Base-by-base conservation (phyloP, 2,113 vertebrate species). In the Mesembrinibis cayennensis region DNA sequence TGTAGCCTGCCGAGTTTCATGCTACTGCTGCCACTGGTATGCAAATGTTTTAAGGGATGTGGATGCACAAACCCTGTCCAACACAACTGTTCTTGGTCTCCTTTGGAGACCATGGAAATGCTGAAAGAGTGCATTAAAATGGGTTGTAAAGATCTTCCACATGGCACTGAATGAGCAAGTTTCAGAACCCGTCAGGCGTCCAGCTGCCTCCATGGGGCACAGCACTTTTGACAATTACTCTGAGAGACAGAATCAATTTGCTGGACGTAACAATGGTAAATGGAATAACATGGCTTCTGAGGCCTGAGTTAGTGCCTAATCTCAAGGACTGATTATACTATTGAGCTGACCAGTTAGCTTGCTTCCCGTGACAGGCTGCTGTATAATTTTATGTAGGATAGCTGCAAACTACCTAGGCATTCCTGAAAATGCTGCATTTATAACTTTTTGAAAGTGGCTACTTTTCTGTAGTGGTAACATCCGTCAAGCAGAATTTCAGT, bases 71-170 rank as follows among this genome's bases (percentile, higher is more conserved):
- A 29, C 22, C 16, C 12, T 3, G 2, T 34, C 38, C 40, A 29
- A 16, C 3, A 9, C 53, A 59, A 18, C 23, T 17, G 11, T 36
- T 62, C 22, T 38, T 62, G 4, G 9, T 40, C 7, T 90, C 13
- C 63, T 84, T 66, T n/a, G 40, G 58, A 87, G 62, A 22, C 25
- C 17, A 32, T 50, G 58, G 29, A 70, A 23, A 9, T 49, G 13
- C 25, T 66, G 47, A 84, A 74, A 71, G 10, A 14, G 7, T 47
- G 21, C 29, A 6, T 42, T 79, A 36, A 77, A 69, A 36, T 0
- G 0, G 34, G 13, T 47, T 1, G 1, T 14, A 21, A 52, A 52
- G 19, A 29, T 38, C 36, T 44, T 89, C 10, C 34, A 3, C 0
- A 2, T 26, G 40, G 22, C 34, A 65, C 17, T 49, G 49, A 89